phyloP scores from a whole-genome alignment of 2,113 vertebrate species.

The Willisornis vidua region DNA sequence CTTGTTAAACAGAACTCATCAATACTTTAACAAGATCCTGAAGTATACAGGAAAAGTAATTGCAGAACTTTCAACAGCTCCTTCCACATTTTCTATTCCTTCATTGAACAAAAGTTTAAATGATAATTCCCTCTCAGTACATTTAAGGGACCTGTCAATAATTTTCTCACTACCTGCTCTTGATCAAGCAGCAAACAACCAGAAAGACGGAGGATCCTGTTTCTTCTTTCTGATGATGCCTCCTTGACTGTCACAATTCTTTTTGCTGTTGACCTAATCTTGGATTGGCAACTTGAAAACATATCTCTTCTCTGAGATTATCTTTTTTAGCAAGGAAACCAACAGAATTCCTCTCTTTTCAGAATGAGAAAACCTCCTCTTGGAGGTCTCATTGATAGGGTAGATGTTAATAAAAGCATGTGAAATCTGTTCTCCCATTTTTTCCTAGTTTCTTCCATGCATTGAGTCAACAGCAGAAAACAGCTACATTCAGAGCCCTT shows the following conservation, averaged over 20 bases:
- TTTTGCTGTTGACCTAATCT: neutral
- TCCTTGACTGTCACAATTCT: neutral
- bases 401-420: neutral
- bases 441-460: neutral
- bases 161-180: neutral
- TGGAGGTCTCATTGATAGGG: neutral
- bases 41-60: neutral
- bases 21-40: neutral
- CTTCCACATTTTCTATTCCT: neutral
- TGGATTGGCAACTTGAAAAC: neutral
- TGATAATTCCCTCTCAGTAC: neutral
- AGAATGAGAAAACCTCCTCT: neutral
- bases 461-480: neutral
- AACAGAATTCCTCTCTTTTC: neutral
- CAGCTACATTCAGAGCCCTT: neutral
- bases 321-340: neutral
- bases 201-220: neutral
- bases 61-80: neutral
- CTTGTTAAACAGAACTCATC: neutral
- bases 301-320: neutral
- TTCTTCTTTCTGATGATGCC: neutral
- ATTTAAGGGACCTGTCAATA: neutral
- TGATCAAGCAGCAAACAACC: neutral
- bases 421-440: neutral
- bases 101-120: conserved; percentile 6